Conservation (phyloP, 2,797 vertebrate genomes). For the Tachyglossus aculeatus region DNA sequence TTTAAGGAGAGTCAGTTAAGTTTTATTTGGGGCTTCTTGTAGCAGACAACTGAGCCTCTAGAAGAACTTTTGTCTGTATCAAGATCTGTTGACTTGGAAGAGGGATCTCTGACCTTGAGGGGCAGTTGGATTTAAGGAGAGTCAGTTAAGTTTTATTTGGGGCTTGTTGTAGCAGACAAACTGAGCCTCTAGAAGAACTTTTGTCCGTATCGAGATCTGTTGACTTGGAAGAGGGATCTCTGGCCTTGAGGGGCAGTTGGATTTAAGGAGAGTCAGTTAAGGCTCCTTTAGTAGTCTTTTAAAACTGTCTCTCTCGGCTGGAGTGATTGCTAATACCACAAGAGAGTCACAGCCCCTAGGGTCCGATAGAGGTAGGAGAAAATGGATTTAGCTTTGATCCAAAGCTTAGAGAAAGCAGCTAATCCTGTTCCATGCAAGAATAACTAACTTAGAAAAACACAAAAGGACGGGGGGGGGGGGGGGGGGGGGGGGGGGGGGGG, state of each 20-base stretch:
- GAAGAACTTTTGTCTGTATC: conserved; percentile 14
- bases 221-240: background rate
- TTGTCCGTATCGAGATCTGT: conserved; percentile 6
- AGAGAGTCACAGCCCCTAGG: background rate
- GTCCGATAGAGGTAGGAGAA: conserved; percentile 24
- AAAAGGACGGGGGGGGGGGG: conserved; percentile 53
- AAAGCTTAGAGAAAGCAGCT: conserved; percentile 39
- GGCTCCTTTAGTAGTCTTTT: too few species aligned
- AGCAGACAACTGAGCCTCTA: background rate
- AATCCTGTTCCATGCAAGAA: conserved; percentile 34
- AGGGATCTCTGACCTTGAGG: background rate
- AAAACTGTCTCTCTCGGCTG: background rate
- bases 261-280: too few species aligned
- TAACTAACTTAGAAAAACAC: conserved; percentile 55
- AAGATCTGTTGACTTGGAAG: background rate
- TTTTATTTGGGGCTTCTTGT: background rate
- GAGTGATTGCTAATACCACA: background rate
- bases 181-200: background rate
- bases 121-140: background rate
- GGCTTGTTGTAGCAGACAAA: background rate
- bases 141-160: background rate
- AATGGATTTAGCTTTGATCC: background rate
- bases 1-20: too few species aligned
- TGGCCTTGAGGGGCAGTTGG: background rate
- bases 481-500: conserved; percentile 44